Conservation (phyloP, 2,888 invertebrate species). For the Epirrita christyi region DNA sequence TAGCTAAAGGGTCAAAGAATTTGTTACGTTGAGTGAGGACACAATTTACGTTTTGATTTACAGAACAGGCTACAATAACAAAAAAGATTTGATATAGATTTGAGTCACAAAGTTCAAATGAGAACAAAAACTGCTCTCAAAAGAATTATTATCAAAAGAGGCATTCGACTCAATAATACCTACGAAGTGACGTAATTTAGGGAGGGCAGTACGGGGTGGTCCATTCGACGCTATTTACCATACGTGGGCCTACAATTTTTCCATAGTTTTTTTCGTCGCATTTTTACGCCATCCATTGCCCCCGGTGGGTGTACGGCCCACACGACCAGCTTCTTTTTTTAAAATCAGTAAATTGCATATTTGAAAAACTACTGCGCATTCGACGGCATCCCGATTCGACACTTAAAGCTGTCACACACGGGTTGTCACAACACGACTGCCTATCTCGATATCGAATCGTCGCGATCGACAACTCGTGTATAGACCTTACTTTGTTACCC, state of each 20-base stretch:
- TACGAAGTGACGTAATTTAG: conserved; percentile 53
- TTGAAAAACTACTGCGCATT: conserved; percentile 76
- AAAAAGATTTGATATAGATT: no score
- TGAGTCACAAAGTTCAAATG: not conserved
- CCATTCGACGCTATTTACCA: conserved; percentile 72
- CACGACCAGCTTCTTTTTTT: conserved; percentile 59
- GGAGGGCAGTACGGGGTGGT: conserved; percentile 47
- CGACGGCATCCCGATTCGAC: conserved; percentile 29
- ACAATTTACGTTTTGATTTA: no score
- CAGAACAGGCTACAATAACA: no score
- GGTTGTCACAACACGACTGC: conserved; percentile 8
- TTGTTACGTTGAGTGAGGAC: no score
- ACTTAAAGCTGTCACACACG: conserved; percentile 22
- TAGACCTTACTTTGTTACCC: conserved; percentile 5
- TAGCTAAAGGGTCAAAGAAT: no score
- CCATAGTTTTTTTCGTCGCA: conserved; percentile 63
- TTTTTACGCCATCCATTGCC: conserved; percentile 72
- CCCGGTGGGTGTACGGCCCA: conserved; percentile 63
- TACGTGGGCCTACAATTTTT: conserved; percentile 74
- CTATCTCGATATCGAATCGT: not conserved
- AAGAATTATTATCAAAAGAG: conserved; percentile 17
- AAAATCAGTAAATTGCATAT: conserved; percentile 84
- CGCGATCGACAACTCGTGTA: not conserved
- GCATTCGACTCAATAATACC: conserved; percentile 36
- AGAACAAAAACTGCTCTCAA: not conserved